Conservation (phyloP, 2,113 vertebrate genomes). For the Murina feae region DNA sequence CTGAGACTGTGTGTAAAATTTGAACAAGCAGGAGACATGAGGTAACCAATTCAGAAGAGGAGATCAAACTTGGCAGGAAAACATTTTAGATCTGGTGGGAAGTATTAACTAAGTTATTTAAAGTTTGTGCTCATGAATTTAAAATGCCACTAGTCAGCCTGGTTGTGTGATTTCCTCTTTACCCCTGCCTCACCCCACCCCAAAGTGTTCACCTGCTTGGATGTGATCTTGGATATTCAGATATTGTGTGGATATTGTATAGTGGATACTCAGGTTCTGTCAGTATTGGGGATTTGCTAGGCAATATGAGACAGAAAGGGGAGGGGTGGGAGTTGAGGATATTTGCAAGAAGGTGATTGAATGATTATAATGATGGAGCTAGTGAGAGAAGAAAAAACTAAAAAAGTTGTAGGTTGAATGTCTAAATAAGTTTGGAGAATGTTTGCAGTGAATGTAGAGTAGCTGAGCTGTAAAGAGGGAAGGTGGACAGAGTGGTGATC, state of each 20-base stretch:
- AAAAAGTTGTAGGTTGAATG: background rate
- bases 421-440: background rate
- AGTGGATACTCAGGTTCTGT: background rate
- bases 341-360: background rate
- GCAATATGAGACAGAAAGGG: background rate
- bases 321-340: background rate
- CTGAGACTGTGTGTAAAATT: background rate
- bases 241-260: background rate
- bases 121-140: background rate
- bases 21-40: background rate
- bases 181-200: background rate
- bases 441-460: background rate
- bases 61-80: background rate
- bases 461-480: background rate
- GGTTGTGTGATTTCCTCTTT: background rate
- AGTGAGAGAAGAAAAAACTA: background rate
- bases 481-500: background rate
- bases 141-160: background rate
- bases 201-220: background rate
- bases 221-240: background rate
- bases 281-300: background rate
- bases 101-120: background rate
- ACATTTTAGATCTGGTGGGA: background rate
- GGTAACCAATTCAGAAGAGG: background rate
- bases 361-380: background rate